These are phyloP conservation scores for Urosaurus nigricauda DNA, from an alignment of 2,797 vertebrate species.

Conservation along the genomic window DNA sequence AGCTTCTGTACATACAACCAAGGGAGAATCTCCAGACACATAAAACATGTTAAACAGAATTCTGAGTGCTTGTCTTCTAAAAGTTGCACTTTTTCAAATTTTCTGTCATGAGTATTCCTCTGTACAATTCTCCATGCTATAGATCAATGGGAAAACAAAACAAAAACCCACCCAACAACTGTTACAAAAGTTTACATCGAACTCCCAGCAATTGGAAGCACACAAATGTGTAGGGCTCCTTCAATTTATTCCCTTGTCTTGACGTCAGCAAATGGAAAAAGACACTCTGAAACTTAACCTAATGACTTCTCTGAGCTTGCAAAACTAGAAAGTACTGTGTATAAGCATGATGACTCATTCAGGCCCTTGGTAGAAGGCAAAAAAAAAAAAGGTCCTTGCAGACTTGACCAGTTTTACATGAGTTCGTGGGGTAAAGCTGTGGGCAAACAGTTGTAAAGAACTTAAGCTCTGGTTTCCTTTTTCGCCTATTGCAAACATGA, in stretches of 20 bases:
- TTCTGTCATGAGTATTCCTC: constrained; percentile 2
- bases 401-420: constrained; percentile 24
- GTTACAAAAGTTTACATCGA: constrained; percentile 25
- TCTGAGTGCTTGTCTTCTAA: background rate
- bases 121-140: background rate
- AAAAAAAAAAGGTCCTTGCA: background rate
- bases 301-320: constrained; percentile 66
- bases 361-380: constrained; percentile 45
- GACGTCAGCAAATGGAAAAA: constrained; percentile 73
- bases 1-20: background rate
- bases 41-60: background rate
- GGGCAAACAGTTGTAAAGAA: constrained; percentile 29
- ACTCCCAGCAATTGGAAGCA: background rate
- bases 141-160: constrained; percentile 7
- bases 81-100: background rate
- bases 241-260: constrained; percentile 32
- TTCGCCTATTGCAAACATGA: constrained; percentile 42
- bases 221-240: constrained; percentile 7
- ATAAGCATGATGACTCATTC: constrained; percentile 67
- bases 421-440: constrained; percentile 22
- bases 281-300: constrained; percentile 67
- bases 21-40: too few species aligned
- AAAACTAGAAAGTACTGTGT: constrained; percentile 59
- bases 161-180: background rate
- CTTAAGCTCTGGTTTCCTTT: constrained; percentile 47